phyloP scores from a whole-genome alignment of 2,113 vertebrate genomes.

The Rhinichthys klamathensis region DNA sequence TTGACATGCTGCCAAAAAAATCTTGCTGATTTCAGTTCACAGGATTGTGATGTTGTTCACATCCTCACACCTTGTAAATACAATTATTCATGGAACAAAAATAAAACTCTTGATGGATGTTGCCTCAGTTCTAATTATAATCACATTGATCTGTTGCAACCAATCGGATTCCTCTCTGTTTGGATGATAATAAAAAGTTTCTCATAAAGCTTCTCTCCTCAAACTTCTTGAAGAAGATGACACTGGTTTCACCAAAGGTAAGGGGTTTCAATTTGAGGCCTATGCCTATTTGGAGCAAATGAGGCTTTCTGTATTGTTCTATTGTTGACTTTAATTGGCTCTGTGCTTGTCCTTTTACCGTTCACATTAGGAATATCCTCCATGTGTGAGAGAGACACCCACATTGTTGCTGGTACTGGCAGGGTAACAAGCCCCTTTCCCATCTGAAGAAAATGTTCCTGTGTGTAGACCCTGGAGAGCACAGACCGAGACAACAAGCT shows the following conservation, averaged over 20 bases:
- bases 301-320: conserved; percentile 47
- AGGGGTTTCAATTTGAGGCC: conserved; percentile 31
- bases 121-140: conserved; percentile 21
- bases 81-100: neutral
- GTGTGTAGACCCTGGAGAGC: conserved; percentile 41
- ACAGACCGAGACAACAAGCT: conserved; percentile 51
- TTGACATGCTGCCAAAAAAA: neutral
- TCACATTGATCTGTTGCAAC: neutral
- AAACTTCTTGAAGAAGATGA: neutral
- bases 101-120: conserved; percentile 16
- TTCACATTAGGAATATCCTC: conserved; percentile 48
- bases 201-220: neutral
- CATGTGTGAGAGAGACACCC: conserved; percentile 40
- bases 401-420: conserved; percentile 47
- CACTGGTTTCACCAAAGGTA: conserved; percentile 2
- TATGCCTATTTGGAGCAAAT: conserved; percentile 32
- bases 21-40: neutral
- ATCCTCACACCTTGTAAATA: neutral
- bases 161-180: neutral
- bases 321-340: conserved; percentile 63
- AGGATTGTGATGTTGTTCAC: neutral
- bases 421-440: conserved; percentile 54
- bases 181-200: neutral
- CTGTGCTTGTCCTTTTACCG: conserved; percentile 41
- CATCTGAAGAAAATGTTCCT: conserved; percentile 51